Evolutionary conservation across 2,888 invertebrate species (phyloP), one percentile per base, ranked within the genome.

Genomic region (Stegophylla sp.): DNA sequence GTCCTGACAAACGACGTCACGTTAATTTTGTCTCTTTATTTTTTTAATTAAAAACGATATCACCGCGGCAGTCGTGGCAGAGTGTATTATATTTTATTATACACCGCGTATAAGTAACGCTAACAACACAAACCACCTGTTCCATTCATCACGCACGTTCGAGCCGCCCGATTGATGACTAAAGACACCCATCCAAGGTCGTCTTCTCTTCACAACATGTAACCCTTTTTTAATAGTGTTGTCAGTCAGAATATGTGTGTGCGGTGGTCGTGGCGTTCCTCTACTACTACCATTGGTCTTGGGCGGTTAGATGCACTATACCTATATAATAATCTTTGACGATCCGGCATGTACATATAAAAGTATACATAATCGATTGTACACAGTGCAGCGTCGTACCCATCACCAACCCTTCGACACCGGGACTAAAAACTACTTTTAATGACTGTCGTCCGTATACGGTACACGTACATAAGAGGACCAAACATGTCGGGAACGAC

Each of bases 171-270:
- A 76, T 66, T 76, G 64, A 67, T 26, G 76, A 56, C 23, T 76
- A 56, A 64, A 64, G 51, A 75, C 63, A 67, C 66, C 66, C 76
- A 76, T 67, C 56, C 76, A 76, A 76, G 76, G 76, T 56, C 76
- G 76, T 26, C 76, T 64, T 63, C 63, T 61, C 45, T 20, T 61
- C 73, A 26, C 48, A 1, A 28, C 7, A 69, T n/a, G 34, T 71
- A 67, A 76, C 76, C 76, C 76, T 48, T 67, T 67, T 75, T 64
- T 75, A 74, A 74, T 74, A 74, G 64, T 75, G 75, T 75, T 74
- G 74, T 75, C 73, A 73, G 73, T 61, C 63, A 34, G 63, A 63
- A 63, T n/a, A n/a, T 26, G 63, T 34, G 71, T 45, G 20, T 59
- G 45, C 61, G 43, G 61, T 28, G 28, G 63, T 28, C 63, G 61